Evolutionary conservation across 2,888 invertebrate species (phyloP).

Genomic region (Volucella inflata): DNA sequence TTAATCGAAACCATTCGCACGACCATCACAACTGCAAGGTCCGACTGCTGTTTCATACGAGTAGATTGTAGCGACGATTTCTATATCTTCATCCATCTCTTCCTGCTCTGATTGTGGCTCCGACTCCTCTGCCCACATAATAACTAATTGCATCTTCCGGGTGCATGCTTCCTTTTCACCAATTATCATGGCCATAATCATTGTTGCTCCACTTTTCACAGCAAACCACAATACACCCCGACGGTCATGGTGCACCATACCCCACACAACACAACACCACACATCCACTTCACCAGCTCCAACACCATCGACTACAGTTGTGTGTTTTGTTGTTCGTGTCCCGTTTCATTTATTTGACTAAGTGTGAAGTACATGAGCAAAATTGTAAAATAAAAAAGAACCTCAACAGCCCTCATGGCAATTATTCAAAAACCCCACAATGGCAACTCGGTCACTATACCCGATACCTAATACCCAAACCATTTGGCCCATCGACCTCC

Average conservation of each 20-base stretch:
- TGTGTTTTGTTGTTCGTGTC: constrained; percentile 37
- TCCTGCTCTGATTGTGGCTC: neutral
- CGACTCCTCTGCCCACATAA: constrained; percentile 1
- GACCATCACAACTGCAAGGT: neutral
- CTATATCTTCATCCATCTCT: too few species aligned
- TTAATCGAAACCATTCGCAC: constrained; percentile 69
- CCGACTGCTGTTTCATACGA: neutral
- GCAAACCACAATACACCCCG: neutral
- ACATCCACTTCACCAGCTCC: constrained; percentile 9
- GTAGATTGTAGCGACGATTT: neutral
- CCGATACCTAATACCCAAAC: constrained; percentile 14
- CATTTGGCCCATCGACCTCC: too few species aligned
- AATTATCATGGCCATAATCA: constrained; percentile 70
- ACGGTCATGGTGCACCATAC: constrained; percentile 10
- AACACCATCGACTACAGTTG: neutral
- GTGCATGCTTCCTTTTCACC: constrained; percentile 68
- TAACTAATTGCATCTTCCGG: constrained; percentile 75
- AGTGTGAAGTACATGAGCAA: constrained; percentile 38
- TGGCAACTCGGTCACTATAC: constrained; percentile 18
- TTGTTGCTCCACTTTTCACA: constrained; percentile 52
- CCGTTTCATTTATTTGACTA: constrained; percentile 13
- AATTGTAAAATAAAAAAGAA: neutral
- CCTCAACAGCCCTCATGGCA: constrained; percentile 20
- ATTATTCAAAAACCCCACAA: constrained; percentile 56
- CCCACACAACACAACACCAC: neutral